Evolutionary conservation across 2,888 invertebrate species (phyloP), one percentile per base, ranked within the genome.

Genomic region (Stenichneumon culpator): DNA sequence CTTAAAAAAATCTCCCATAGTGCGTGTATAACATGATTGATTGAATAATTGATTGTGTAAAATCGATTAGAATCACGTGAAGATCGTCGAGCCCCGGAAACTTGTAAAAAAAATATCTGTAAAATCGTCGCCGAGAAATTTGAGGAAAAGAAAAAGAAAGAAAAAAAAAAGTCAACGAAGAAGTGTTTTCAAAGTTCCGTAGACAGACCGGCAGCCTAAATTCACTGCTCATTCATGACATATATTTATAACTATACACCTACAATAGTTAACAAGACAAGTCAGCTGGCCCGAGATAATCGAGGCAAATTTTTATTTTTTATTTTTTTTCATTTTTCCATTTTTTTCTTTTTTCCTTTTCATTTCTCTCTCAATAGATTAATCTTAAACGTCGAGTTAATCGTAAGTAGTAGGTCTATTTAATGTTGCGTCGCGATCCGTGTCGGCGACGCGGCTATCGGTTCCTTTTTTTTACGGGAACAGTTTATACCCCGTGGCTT

Each of bases 241-340:
- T 90, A 86, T 89, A 89, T 89, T 87, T 88, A 88, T 91, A 91
- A 90, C 90, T 91, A 92, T 91, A 91, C 90, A 92, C 90, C 91
- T 93, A 93, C 91, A 93, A 90, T 93, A 93, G 92, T 93, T 93
- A 93, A 93, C 93, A 93, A 93, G 92, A 92, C 92, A 92, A 93
- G 90, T 92, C 90, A 89, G 89, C 86, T 87, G 89, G 87, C 92
- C 88, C 87, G 78, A 87, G 86, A 87, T 88, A 87, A 86, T 90
- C 89, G 88, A 89, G 88, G 87, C 87, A 83, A 88, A 86, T 89
- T 89, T 88, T 89, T 88, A 79, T 39, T 52, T 86, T 80, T 81
- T 57, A 75, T 79, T 82, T 65, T 70, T 88, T 86, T 87, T 88
- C 89, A 73, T 36, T 36, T 39, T 39, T 39, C 11, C 39, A 39